These are phyloP conservation scores for Tenebrio molitor DNA, from an alignment of 1,140 invertebrate genomes.

Conservation along the genomic window DNA sequence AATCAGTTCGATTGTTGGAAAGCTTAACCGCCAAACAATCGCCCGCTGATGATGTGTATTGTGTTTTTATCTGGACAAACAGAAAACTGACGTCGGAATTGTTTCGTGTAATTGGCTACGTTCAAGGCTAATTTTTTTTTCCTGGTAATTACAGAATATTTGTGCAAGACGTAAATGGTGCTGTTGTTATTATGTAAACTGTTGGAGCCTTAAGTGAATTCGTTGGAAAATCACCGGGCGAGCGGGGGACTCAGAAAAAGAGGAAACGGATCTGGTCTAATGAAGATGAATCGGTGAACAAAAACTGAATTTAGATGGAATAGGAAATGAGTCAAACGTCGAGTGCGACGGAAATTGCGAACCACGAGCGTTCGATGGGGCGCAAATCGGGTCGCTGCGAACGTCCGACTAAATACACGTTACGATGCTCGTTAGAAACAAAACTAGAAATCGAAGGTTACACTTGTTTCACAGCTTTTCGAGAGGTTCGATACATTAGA, in stretches of 20 bases:
- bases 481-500: too few relatives aligned
- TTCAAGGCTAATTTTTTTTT: constrained; percentile 28
- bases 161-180: constrained; percentile 18
- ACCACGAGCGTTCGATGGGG: too few relatives aligned
- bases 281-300: constrained; percentile 24
- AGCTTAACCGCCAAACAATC: background rate
- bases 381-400: too few relatives aligned
- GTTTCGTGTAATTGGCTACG: background rate
- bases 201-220: background rate
- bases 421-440: too few relatives aligned
- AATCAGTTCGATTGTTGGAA: too few relatives aligned
- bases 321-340: constrained; percentile 21
- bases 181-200: constrained; percentile 14
- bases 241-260: too few relatives aligned
- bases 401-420: too few relatives aligned
- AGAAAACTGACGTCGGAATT: constrained; percentile 6
- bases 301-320: background rate
- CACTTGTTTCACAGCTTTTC: too few relatives aligned
- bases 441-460: too few relatives aligned
- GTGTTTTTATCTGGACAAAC: constrained; percentile 25
- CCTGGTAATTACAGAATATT: constrained; percentile 30
- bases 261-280: constrained; percentile 13
- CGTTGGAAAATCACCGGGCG: constrained; percentile 7
- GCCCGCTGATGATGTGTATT: constrained; percentile 3
- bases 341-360: background rate